These are phyloP conservation scores for Aphelocoma californica DNA, from an alignment of 2,797 vertebrate genomes.

Conservation along the genomic window DNA sequence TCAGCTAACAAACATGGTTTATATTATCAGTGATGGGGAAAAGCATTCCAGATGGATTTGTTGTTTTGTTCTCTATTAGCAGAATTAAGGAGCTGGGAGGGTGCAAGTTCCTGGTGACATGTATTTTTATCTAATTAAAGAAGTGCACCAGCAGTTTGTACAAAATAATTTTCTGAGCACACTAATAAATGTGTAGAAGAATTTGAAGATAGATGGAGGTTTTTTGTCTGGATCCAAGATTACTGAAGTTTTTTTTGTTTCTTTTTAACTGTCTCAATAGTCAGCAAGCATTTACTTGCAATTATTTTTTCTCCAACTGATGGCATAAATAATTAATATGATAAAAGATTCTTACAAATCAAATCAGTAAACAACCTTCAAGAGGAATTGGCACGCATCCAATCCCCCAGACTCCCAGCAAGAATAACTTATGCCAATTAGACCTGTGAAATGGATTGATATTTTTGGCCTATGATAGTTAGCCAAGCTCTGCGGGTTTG, in stretches of 20 bases:
- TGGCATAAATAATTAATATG: neutral
- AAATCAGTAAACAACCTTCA: neutral
- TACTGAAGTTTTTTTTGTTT: neutral
- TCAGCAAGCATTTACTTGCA: neutral
- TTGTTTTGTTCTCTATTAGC: neutral
- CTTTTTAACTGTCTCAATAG: neutral
- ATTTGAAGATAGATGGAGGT: neutral
- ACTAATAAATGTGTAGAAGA: neutral
- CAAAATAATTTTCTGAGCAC: neutral
- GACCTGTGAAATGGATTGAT: neutral
- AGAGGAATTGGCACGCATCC: neutral
- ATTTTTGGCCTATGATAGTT: neutral
- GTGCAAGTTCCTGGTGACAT: neutral
- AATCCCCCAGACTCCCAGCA: neutral
- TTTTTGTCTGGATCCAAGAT: neutral
- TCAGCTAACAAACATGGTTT: neutral
- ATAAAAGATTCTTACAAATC: neutral
- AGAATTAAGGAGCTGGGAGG: neutral
- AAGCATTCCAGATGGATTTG: neutral
- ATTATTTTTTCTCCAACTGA: constrained; percentile 3
- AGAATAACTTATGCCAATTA: neutral
- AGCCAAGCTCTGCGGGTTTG: neutral
- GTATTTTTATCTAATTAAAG: constrained; percentile 11
- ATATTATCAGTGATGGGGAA: neutral
- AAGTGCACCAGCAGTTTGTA: neutral